Evolutionary conservation across 64 coral and sea anemone genomes (phyloP).

Genomic region (Acropora yongei): DNA sequence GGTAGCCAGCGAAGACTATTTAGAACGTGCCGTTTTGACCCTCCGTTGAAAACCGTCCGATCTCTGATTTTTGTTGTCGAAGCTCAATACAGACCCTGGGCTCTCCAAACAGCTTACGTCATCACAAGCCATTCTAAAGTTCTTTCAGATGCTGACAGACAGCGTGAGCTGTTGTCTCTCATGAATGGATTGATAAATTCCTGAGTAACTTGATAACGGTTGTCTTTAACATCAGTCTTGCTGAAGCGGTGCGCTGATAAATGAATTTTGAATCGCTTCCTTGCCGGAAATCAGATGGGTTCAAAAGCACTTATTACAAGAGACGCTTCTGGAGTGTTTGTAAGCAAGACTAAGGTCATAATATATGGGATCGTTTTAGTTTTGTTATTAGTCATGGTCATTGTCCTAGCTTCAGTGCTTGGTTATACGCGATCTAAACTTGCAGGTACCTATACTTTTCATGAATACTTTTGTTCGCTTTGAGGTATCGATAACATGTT

Average conservation of each 20-base stretch:
- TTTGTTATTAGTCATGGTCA: conserved; percentile 48
- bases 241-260: not conserved
- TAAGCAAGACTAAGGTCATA: conserved; percentile 53
- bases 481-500: not conserved
- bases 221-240: no score
- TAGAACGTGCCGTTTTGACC: no score
- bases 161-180: no score
- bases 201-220: no score
- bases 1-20: no score
- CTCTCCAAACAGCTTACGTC: no score
- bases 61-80: no score
- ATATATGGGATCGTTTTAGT: conserved; percentile 35
- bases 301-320: not conserved
- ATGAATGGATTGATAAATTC: no score
- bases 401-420: conserved; percentile 47
- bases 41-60: no score
- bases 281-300: not conserved
- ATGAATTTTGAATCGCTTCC: not conserved
- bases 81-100: no score
- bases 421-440: conserved; percentile 13
- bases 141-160: no score
- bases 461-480: not conserved
- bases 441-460: not conserved
- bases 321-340: conserved; percentile 28
- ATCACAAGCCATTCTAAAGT: no score